These are phyloP conservation scores for Alloplasta piceator DNA, from an alignment of 2,888 invertebrate species.

Conservation along the genomic window DNA sequence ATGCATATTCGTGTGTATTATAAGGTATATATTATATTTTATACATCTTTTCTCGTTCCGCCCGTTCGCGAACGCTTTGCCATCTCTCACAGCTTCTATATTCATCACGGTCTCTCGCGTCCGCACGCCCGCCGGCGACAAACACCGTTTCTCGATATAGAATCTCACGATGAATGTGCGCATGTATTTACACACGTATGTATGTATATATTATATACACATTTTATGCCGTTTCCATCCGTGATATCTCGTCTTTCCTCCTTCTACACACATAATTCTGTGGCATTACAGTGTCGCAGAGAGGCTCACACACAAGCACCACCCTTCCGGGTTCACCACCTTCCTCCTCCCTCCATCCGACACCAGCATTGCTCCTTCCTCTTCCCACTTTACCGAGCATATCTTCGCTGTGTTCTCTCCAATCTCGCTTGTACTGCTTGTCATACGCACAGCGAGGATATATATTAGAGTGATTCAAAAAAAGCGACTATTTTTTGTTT, in stretches of 20 bases:
- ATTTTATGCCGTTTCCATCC: constrained; percentile 44
- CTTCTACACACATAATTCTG: constrained; percentile 41
- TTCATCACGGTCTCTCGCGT: constrained; percentile 50
- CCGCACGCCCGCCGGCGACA: constrained; percentile 49
- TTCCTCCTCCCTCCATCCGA: constrained; percentile 57
- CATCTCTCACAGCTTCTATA: constrained; percentile 46
- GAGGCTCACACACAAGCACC: constrained; percentile 31
- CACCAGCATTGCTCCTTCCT: constrained; percentile 22
- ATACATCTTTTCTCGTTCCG: constrained; percentile 47
- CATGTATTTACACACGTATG: not conserved
- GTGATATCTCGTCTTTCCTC: constrained; percentile 49
- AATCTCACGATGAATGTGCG: constrained; percentile 21
- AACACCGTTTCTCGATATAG: constrained; percentile 58
- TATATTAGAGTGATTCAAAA: no score
- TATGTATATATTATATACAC: constrained; percentile 9
- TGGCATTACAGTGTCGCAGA: constrained; percentile 40
- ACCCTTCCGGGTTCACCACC: constrained; percentile 68
- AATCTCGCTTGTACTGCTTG: constrained; percentile 22
- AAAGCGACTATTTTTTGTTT: no score
- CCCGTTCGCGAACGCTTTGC: constrained; percentile 43
- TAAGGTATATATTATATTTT: constrained; percentile 36
- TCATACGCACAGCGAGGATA: constrained; percentile 7
- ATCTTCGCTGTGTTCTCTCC: constrained; percentile 46
- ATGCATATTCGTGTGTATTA: no score
- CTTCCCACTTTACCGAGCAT: constrained; percentile 3